phyloP scores from a whole-genome alignment of 2,113 vertebrate genomes.

The Glaucidium brasilianum region DNA sequence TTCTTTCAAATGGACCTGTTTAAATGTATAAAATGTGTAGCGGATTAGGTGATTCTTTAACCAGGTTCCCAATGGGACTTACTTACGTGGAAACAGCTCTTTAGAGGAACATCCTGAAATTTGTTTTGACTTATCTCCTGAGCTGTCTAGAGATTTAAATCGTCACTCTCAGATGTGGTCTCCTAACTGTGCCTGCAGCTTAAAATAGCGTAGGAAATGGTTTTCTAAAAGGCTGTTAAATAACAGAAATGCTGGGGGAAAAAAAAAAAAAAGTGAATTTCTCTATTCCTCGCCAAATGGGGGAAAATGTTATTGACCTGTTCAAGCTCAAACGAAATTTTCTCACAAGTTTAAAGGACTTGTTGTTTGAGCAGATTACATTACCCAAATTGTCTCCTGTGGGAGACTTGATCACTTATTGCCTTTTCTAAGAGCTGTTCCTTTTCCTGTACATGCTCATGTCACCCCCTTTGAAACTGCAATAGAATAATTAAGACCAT shows the following conservation, averaged over 20 bases:
- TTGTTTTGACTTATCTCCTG: slow-evolving; percentile 62
- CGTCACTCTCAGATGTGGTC: slow-evolving; percentile 27
- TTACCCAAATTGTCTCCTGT: slow-evolving; percentile 12
- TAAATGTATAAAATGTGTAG: slow-evolving; percentile 49
- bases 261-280: not conserved
- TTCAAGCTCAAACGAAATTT: not conserved
- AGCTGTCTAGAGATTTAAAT: slow-evolving; percentile 55
- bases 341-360: not conserved
- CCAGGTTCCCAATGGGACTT: slow-evolving; percentile 18
- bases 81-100: slow-evolving; percentile 60
- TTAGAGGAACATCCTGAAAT: slow-evolving; percentile 67
- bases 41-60: slow-evolving; percentile 47
- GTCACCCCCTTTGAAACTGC: not conserved
- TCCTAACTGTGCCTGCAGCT: slow-evolving; percentile 31
- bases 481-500: not conserved
- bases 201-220: slow-evolving; percentile 34
- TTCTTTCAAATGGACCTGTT: slow-evolving; percentile 53
- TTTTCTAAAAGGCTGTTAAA: slow-evolving; percentile 56
- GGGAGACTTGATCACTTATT: not conserved
- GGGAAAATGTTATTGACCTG: not conserved
- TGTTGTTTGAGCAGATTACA: slow-evolving; percentile 10
- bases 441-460: not conserved
- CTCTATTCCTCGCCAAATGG: not conserved
- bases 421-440: not conserved
- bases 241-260: not conserved